Evolutionary conservation across 2,888 invertebrate species (phyloP), one percentile per base, ranked within the genome.

Genomic region (Scaptomyza caliginosa): DNA sequence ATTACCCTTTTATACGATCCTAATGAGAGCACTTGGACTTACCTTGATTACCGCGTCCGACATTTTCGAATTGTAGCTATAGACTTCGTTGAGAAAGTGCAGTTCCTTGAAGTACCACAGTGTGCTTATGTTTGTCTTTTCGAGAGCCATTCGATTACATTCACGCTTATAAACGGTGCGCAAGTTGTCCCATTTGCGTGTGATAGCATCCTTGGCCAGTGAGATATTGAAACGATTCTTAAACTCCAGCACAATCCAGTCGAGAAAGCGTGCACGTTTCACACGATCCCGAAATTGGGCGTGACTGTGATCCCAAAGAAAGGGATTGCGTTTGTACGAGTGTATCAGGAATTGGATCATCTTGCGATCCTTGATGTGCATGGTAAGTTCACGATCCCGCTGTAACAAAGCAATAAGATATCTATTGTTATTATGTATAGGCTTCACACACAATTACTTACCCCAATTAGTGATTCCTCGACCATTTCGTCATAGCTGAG

Each of bases 321-420:
- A 89, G 4, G 87, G 84, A 67, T 89, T 89, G n/a, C 88, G 88
- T 34, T 89, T 83, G 69, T 89, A 89, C 8, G 89, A 84, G 28
- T 89, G 88, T 46, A 89, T 89, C 13, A 89, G 85, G 59, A 89
- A 89, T 75, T 89, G 82, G 56, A 89, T 89, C 89, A 89, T 89
- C 68, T 89, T 89, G 7, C 90, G 86, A 63, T 89, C 89, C 59
- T 89, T 89, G 36, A 89, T 89, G 55, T 89, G 89, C 83, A 88
- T 87, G 3, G 89, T 88, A 6, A 90, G 58, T 43, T 85, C 89
- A 8, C 74, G 69, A 40, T 80, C 88, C 36, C 86, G 74, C 67
- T 74, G 34, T 19, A 40, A 30, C n/a, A 13, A 23, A n/a, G 32
- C 28, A 34, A 30, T 24, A 11, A 2, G 30, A 26, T 10, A 26